A percentile compares a stretch with the other conserved stretches of the same genome.
phyloP scores from a whole-genome alignment of 2,797 vertebrate genomes.

The Ptychadena robeensis region DNA sequence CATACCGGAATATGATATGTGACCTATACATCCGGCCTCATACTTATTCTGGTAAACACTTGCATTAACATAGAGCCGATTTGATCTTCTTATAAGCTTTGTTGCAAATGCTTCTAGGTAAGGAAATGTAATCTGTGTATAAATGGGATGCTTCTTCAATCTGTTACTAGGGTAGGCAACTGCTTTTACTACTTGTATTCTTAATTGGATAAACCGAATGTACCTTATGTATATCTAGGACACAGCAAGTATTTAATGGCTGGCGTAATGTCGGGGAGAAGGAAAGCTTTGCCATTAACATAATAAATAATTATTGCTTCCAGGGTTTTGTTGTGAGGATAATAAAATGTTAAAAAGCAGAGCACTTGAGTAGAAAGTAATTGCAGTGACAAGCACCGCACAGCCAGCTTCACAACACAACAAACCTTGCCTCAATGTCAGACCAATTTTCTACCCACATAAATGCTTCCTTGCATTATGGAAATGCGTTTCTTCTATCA shows the following conservation, averaged over 20 bases:
- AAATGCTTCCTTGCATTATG: slow-evolving; percentile 78
- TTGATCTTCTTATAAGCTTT: slow-evolving; percentile 52
- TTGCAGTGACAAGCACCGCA: slow-evolving; percentile 77
- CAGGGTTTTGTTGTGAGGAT: slow-evolving; percentile 87
- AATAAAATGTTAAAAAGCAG: slow-evolving; percentile 84
- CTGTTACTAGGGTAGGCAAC: slow-evolving; percentile 72
- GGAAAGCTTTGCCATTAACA: slow-evolving; percentile 76
- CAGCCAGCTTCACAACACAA: slow-evolving; percentile 74
- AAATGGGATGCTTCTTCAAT: slow-evolving; percentile 70
- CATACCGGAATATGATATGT: slow-evolving; percentile 7
- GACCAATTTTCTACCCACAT: slow-evolving; percentile 73
- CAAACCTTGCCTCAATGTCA: slow-evolving; percentile 77
- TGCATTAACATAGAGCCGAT: slow-evolving; percentile 44
- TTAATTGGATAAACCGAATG: slow-evolving; percentile 77
- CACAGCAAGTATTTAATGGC: slow-evolving; percentile 74
- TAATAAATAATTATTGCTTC: slow-evolving; percentile 94
- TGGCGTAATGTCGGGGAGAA: slow-evolving; percentile 70
- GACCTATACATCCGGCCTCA: background rate
- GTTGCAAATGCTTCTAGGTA: slow-evolving; percentile 39
- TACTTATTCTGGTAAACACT: slow-evolving; percentile 48
- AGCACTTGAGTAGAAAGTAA: slow-evolving; percentile 80
- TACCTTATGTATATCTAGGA: slow-evolving; percentile 74
- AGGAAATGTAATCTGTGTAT: slow-evolving; percentile 63
- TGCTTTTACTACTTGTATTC: slow-evolving; percentile 63
- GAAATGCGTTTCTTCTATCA: slow-evolving; percentile 78